phyloP scores from a whole-genome alignment of 2,113 vertebrate species.

The Daphoenositta chrysoptera region DNA sequence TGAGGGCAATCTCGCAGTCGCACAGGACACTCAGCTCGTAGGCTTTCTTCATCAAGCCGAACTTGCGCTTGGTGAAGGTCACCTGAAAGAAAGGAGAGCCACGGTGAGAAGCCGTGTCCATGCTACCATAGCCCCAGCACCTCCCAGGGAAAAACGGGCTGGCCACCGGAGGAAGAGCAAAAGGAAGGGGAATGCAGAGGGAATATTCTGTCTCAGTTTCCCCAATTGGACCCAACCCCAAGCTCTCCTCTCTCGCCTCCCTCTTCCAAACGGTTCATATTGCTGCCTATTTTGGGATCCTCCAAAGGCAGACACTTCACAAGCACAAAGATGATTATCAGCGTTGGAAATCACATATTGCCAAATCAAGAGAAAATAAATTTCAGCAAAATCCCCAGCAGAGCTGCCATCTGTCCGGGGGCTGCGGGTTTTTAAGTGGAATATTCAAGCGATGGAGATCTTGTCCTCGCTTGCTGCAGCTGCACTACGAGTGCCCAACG shows the following conservation, averaged over 20 bases:
- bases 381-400: conserved; percentile 35
- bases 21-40: conserved; percentile 88
- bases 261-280: neutral
- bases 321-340: conserved; percentile 2
- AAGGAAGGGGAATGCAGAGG: neutral
- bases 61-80: conserved; percentile 86
- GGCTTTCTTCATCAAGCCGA: conserved; percentile 99
- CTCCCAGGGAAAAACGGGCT: neutral
- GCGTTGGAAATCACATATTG: neutral
- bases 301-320: neutral
- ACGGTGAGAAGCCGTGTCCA: fast-evolving
- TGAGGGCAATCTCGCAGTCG: conserved; percentile 73
- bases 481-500: fast-evolving
- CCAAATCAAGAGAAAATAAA: conserved; percentile 21
- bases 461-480: fast-evolving
- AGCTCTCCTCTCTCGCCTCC: neutral
- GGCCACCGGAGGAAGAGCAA: neutral
- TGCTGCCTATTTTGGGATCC: neutral
- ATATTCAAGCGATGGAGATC: neutral
- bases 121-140: neutral
- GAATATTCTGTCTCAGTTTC: neutral
- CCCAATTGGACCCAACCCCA: neutral
- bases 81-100: conserved; percentile 44
- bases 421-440: neutral
- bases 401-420: conserved; percentile 36